These are phyloP conservation scores for Acrocyrtus sp. DNA, from an alignment of 2,888 invertebrate genomes.

Conservation along the genomic window DNA sequence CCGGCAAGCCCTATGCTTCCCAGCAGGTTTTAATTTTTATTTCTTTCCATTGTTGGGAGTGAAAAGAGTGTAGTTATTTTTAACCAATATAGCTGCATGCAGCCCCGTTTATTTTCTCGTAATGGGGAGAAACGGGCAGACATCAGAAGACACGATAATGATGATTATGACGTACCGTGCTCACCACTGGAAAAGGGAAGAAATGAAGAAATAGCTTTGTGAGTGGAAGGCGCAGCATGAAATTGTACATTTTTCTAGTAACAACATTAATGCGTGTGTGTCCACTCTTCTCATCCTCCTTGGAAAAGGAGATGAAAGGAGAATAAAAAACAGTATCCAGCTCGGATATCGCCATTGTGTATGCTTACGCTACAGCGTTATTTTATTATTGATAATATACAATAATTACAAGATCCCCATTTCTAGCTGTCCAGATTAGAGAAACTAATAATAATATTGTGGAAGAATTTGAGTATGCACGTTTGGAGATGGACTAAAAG, in stretches of 20 bases:
- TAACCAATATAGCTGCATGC: too few species aligned
- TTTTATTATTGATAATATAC: conserved; percentile 19
- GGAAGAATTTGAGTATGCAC: not conserved
- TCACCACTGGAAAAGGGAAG: too few species aligned
- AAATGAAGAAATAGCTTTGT: too few species aligned
- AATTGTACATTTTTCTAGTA: not conserved
- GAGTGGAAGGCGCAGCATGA: not conserved
- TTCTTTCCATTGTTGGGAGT: not conserved
- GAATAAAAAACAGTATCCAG: not conserved
- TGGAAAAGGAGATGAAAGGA: conserved; percentile 1
- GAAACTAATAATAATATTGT: too few species aligned
- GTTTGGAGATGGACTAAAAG: conserved; percentile 35
- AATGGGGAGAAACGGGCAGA: too few species aligned
- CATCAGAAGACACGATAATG: not conserved
- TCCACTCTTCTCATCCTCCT: conserved; percentile 17
- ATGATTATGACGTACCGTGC: conserved; percentile 5
- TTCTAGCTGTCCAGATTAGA: not conserved
- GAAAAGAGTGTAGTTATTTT: not conserved
- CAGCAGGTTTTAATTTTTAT: not conserved
- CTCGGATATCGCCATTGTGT: too few species aligned
- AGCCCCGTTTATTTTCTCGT: not conserved
- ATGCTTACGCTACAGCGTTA: too few species aligned
- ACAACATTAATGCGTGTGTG: conserved; percentile 37
- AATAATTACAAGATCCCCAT: conserved; percentile 24
- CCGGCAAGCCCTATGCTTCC: not conserved